These are phyloP conservation scores for Microtus montanus DNA, from an alignment of 2,113 vertebrate genomes.

Conservation along the genomic window DNA sequence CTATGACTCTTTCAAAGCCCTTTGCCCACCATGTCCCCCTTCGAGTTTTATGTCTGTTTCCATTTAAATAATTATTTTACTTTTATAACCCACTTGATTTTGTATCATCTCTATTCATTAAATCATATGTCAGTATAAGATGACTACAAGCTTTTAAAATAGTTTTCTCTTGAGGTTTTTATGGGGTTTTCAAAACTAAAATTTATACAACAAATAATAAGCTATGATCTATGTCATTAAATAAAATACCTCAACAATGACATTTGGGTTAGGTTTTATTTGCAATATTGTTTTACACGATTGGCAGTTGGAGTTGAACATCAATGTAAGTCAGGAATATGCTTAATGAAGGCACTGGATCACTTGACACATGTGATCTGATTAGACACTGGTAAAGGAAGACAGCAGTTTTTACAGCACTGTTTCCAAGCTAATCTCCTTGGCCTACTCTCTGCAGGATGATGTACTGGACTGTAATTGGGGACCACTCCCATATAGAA, in stretches of 20 bases:
- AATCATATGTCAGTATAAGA: not conserved
- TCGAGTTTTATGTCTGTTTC: not conserved
- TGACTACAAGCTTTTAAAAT: not conserved
- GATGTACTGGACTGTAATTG: slow-evolving; percentile 99
- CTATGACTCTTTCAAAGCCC: too few species aligned
- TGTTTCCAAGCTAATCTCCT: not conserved
- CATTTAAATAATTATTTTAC: not conserved
- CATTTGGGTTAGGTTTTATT: not conserved
- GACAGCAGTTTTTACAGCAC: not conserved
- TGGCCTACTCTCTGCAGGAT: slow-evolving; percentile 85
- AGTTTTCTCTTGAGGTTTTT: not conserved
- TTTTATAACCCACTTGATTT: not conserved
- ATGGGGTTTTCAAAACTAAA: slow-evolving; percentile 39
- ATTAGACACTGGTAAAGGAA: not conserved
- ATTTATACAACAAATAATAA: not conserved
- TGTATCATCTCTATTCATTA: not conserved
- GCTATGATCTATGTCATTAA: not conserved
- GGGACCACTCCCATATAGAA: slow-evolving; percentile 97
- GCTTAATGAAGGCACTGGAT: not conserved
- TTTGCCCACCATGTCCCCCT: not conserved
- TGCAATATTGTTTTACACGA: not conserved
- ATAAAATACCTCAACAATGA: not conserved
- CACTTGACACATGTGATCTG: not conserved
- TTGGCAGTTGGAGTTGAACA: not conserved
- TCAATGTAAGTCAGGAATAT: not conserved